These are phyloP conservation scores for Mellilla xanthometata DNA, from an alignment of 2,888 invertebrate genomes.

Conservation along the genomic window DNA sequence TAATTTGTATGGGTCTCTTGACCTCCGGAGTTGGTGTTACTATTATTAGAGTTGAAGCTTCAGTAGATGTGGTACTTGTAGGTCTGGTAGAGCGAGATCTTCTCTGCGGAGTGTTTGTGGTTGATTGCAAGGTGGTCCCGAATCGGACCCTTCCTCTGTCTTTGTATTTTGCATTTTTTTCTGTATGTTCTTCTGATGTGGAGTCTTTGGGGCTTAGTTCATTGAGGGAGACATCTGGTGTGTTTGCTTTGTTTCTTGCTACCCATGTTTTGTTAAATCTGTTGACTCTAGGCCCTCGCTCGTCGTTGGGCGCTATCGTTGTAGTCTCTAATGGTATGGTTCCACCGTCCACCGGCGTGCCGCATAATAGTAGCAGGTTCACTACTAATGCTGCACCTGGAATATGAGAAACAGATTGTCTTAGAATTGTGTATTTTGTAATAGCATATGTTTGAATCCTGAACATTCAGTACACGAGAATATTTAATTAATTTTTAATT, in stretches of 20 bases:
- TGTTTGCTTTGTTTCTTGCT: conserved; percentile 47
- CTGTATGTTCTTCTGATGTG: conserved; percentile 67
- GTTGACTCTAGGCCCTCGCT: conserved; percentile 45
- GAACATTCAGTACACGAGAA: no score
- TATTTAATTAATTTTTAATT: no score
- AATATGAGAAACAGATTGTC: no score
- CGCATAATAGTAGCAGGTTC: conserved; percentile 68
- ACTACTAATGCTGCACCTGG: conserved; percentile 77
- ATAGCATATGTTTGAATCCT: no score
- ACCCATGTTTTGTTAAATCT: conserved; percentile 46
- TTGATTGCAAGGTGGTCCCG: conserved; percentile 49
- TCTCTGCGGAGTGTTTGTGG: conserved; percentile 49
- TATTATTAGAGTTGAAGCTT: conserved; percentile 53
- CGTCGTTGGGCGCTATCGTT: conserved; percentile 52
- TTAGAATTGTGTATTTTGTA: no score
- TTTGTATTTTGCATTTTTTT: conserved; percentile 76
- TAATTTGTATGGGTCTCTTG: conserved; percentile 64
- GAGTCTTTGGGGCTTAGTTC: conserved; percentile 68
- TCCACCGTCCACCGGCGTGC: conserved; percentile 58
- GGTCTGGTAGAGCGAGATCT: conserved; percentile 40
- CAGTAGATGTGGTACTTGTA: conserved; percentile 44
- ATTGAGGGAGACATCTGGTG: conserved; percentile 63
- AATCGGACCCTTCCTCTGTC: conserved; percentile 70
- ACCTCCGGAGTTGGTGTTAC: conserved; percentile 72
- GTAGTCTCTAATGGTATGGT: conserved; percentile 58